Evolutionary conservation across 2,888 invertebrate species (phyloP), one percentile per base, ranked within the genome.

Genomic region (Ptilodon capucinus): DNA sequence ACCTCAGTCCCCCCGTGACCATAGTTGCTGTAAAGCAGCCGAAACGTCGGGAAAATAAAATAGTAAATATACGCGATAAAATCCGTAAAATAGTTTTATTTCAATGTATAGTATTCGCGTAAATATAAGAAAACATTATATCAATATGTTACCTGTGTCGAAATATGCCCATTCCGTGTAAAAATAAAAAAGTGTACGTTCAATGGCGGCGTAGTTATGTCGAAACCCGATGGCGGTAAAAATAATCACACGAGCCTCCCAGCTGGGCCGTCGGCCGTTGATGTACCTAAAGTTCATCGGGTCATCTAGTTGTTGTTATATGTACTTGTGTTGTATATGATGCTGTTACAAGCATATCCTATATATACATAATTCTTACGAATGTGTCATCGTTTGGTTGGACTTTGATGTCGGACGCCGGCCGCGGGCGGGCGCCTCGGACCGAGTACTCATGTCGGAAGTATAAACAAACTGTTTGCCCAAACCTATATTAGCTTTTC

Each of bases 401-500:
- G 71, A 59, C 71, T 68, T n/a, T n/a, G n/a, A n/a, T n/a, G n/a
- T n/a, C n/a, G n/a, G n/a, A n/a, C n/a, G 59, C 48, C 53, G 55
- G 72, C 79, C 77, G 65, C 74, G 44, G 76, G 75, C 74, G 71
- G 57, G 64, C 59, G 23, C 23, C 6, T 2, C 57, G 61, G 61
- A n/a, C n/a, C n/a, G n/a, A 68, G 61, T 51, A 63, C 54, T 65
- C 53, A 56, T 68, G 47, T 55, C 51, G 46, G 57, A 63, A 66
- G 58, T 69, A 68, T 76, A 64, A 51, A 76, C 76, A 79, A 78
- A 80, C 76, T 79, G 81, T 84, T 85, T 84, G 71, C 74, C 55
- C 71, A 64, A 71, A 73, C 58, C 71, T 60, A 79, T 86, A 83
- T 86, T 82, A 81, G 74, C 76, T 81, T 73, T 73, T 65, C 60